Conservation (phyloP, 2,113 vertebrate species). For the Megaceryle maxima region DNA sequence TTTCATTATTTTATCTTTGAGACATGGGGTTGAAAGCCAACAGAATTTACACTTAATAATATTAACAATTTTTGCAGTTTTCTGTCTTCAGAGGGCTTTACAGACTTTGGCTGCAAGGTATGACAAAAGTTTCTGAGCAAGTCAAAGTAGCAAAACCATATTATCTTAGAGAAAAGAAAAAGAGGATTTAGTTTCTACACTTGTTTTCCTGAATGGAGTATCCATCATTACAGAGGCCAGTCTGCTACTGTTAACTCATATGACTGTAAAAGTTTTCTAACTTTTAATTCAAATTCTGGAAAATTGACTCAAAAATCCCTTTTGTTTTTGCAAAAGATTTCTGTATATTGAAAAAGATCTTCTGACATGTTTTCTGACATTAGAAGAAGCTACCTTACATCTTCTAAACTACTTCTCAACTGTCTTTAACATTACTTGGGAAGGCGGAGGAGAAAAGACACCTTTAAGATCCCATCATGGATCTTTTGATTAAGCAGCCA, state of each 20-base stretch:
- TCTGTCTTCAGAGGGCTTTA: background rate
- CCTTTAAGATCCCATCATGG: background rate
- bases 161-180: background rate
- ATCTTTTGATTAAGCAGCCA: background rate
- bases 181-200: fast-evolving
- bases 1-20: background rate
- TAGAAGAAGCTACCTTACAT: background rate
- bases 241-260: background rate
- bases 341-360: background rate
- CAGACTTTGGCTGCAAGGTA: background rate
- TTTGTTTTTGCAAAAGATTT: background rate
- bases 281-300: background rate
- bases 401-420: background rate
- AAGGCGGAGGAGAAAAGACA: background rate
- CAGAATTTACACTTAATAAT: background rate
- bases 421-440: background rate
- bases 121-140: background rate
- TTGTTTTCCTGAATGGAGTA: fast-evolving
- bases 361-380: background rate
- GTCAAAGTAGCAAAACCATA: background rate
- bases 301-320: background rate
- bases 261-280: background rate
- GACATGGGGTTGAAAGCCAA: background rate
- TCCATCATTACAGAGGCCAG: background rate
- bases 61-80: background rate